Percentiles rank a stretch among this genome's conserved stretches.
Conservation (phyloP, 2,113 vertebrate species). For the Heteronetta atricapilla region DNA sequence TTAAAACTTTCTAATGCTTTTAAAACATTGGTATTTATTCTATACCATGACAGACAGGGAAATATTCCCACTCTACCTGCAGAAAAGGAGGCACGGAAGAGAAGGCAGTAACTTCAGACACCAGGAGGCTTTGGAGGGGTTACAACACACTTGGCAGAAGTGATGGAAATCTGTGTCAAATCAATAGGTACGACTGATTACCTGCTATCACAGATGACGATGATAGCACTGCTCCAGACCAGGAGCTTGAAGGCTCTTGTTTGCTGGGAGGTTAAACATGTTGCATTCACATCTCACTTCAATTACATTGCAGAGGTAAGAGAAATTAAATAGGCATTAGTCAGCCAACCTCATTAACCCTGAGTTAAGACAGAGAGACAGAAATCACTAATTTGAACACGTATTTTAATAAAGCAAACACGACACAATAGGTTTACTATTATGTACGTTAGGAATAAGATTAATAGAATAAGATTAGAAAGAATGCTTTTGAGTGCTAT, state of each 20-base stretch:
- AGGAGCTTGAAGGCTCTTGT: background rate
- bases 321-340: constrained; percentile 13
- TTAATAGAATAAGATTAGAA: background rate
- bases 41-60: background rate
- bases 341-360: background rate
- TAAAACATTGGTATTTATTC: background rate
- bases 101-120: background rate
- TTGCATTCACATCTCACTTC: background rate
- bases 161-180: background rate
- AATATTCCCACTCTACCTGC: background rate
- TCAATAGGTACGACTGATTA: background rate
- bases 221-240: background rate
- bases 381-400: background rate
- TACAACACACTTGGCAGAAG: background rate
- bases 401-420: background rate
- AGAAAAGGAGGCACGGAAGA: background rate
- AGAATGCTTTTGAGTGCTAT: background rate
- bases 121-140: background rate
- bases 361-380: background rate
- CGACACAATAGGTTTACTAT: background rate
- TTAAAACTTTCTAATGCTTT: background rate
- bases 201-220: background rate
- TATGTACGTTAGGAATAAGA: background rate
- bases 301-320: background rate
- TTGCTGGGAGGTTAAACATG: background rate